phyloP scores from a whole-genome alignment of 2,797 vertebrate genomes.

The Paguma larvata region DNA sequence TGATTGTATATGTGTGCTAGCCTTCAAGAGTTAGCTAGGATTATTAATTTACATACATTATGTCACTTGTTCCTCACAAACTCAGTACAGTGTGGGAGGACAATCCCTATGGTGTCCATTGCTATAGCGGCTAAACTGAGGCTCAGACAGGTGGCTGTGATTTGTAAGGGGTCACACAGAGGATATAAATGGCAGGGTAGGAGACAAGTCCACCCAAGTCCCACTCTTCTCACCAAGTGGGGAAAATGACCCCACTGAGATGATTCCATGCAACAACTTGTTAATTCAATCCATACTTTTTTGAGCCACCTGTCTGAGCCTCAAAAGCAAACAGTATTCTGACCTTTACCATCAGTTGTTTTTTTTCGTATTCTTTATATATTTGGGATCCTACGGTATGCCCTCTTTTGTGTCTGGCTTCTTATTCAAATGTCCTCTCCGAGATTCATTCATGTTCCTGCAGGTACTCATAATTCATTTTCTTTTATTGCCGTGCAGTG shows the following conservation, averaged over 20 bases:
- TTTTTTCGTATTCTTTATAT: neutral
- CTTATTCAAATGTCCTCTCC: neutral
- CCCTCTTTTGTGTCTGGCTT: neutral
- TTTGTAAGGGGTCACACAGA: neutral
- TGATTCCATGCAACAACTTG: neutral
- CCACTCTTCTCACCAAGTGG: neutral
- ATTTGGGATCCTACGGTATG: neutral
- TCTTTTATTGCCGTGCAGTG: neutral
- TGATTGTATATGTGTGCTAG: neutral
- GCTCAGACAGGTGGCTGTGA: neutral
- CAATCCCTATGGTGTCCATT: accelerated
- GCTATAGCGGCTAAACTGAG: neutral
- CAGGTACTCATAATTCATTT: neutral
- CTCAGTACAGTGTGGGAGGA: neutral
- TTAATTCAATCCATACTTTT: neutral
- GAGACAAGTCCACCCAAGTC: neutral
- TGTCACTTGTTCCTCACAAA: neutral
- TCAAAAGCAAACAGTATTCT: neutral
- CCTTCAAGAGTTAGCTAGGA: neutral
- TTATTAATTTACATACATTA: neutral
- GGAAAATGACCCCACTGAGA: neutral
- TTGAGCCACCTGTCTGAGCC: neutral
- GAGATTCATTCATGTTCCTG: neutral
- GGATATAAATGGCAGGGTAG: neutral
- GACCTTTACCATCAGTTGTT: neutral